Conservation (phyloP, 2,888 invertebrate species). For the Harpalus rufipes region DNA sequence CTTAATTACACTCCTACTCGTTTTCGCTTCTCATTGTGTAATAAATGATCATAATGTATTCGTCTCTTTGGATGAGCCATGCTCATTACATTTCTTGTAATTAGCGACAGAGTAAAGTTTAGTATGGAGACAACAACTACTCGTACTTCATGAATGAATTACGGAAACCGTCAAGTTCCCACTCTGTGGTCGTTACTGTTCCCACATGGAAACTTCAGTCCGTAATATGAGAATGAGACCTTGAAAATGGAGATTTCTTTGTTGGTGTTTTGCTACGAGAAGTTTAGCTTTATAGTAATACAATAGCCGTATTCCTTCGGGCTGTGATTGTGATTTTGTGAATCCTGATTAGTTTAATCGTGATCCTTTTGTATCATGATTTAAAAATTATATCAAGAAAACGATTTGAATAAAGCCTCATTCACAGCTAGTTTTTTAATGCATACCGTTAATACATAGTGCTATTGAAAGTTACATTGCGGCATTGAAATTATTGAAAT, state of each 20-base stretch:
- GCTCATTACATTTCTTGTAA: slow-evolving; percentile 36
- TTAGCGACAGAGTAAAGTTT: slow-evolving; percentile 32
- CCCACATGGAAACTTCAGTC: background rate
- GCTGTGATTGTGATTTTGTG: too few species aligned
- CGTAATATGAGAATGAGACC: background rate
- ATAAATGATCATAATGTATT: background rate
- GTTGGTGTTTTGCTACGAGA: background rate
- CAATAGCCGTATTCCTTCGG: too few species aligned
- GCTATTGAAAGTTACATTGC: too few species aligned
- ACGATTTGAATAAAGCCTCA: too few species aligned
- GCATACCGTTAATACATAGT: too few species aligned
- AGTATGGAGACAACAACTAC: slow-evolving; percentile 18
- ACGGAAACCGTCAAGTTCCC: slow-evolving; percentile 30
- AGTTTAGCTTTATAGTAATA: background rate
- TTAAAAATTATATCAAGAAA: too few species aligned
- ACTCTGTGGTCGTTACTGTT: background rate
- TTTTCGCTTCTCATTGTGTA: slow-evolving; percentile 69
- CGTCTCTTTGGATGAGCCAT: background rate
- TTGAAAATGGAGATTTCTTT: background rate
- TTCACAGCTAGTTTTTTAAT: too few species aligned
- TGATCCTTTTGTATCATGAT: too few species aligned
- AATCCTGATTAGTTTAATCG: too few species aligned
- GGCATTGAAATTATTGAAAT: too few species aligned
- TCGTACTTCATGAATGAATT: slow-evolving; percentile 34
- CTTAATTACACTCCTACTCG: slow-evolving; percentile 69